Evolutionary conservation across 1,140 invertebrate genomes (phyloP), one percentile per base, ranked within the genome.

Genomic region (Pygmarrhopalites habei): DNA sequence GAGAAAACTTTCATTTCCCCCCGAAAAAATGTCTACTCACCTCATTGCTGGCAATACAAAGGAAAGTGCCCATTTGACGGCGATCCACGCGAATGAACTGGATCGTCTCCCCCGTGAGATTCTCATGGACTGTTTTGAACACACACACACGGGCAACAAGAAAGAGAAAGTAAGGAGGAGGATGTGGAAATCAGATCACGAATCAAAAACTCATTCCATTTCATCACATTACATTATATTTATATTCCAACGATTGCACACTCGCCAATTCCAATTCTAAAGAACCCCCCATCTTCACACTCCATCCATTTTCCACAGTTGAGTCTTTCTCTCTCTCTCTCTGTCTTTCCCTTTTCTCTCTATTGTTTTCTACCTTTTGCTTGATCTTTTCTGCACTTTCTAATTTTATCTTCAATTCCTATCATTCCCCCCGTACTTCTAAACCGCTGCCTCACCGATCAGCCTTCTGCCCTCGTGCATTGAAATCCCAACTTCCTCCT

Each of bases 31-130:
- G n/a, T n/a, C n/a, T n/a, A n/a, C n/a, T n/a, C n/a, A n/a, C n/a
- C 75, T 92, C 89, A 47, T 67, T 67, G 44, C 30, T 62, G 4
- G 64, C 64, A 21, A 68, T 65, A 43, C 66, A 68, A 35, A 65
- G 55, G 44, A 65, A 68, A 55, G 62, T 65, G 43, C 66, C 66
- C 88, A 91, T 92, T 79, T 91, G 88, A 70, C 83, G 80, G 59
- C 89, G 79, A 70, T 90, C 89, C 70, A 90, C 79, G 46, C 85
- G 81, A 79, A 85, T 81, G 69, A 92, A 81, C 57, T 84, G 79
- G 71, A 90, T 78, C 30, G 80, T 80, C 49, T 84, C 86, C 49
- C 86, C 87, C 71, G 85, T 87, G 77, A 84, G 87, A 52, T 81
- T 83, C 64, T 87, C 69, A 56, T 60, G 64, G 58, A 63, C 69